Base-by-base conservation (phyloP, 2,797 vertebrate species). In the Scarus forsteni region DNA sequence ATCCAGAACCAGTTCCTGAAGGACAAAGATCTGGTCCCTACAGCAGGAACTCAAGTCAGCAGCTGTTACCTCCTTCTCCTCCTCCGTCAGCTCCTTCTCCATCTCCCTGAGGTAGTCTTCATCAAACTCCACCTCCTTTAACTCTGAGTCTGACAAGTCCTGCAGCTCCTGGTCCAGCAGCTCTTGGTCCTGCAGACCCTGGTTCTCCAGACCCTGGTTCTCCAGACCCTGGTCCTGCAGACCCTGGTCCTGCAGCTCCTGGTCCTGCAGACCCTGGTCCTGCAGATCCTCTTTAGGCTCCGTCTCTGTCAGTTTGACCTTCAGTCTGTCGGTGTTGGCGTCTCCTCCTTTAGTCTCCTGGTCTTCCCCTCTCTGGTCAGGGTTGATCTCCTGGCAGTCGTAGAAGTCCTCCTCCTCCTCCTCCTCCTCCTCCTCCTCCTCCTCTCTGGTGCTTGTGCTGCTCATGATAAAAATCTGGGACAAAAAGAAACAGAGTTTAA, bases 21-120 rank as follows among this genome's bases (percentile, higher is more conserved):
- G 27, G 27, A 27, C 27, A 27, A 27, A 27, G 27, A 27, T 27
- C 27, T 27, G 2, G 4, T 27, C 27, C 27, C 27, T 27, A 14
- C 14, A 44, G 12, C 43, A 5, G 14, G 1, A 6, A 1, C 11
- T 7, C 19, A 27, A 10, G 11, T 51, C 5, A 34, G 13, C 18
- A 51, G 49, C 10, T 51, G 11, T 93, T 92, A 98, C 97, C 96
- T 98, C 94, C 78, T 95, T 97, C 87, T 98, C 97, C 75, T 97
- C 96, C 39, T 97, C 94, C 0, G 95, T 94, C 91, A 98, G 89
- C 48, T 96, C 88, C 86, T 97, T 96, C 87, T 98, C 96, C 68
- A 93, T 77, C 78, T 98, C 96, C 81, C 90, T 78, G 75, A 97
- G 90, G 62, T 95, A 94, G 15, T 96, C 95, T 65, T 97, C 96